Percentiles rank a stretch among this genome's conserved stretches.
These are phyloP conservation scores for Automeris io DNA, from an alignment of 2,888 invertebrate species.

Conservation along the genomic window DNA sequence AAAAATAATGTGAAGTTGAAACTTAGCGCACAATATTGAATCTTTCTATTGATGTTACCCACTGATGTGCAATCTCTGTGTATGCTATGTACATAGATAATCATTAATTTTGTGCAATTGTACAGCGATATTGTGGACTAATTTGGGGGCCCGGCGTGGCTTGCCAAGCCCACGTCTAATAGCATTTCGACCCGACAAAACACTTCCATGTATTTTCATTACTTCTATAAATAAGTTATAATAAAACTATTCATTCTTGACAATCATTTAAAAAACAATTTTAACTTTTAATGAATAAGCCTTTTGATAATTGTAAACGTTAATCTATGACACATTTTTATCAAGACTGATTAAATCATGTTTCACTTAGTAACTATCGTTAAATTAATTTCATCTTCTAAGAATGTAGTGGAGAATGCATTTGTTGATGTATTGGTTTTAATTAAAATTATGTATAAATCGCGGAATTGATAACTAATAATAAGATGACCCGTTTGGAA, in stretches of 20 bases:
- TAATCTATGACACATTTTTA: slow-evolving; percentile 1
- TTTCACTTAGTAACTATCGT: not conserved
- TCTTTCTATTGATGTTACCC: slow-evolving; percentile 67
- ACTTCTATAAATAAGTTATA: too few species aligned
- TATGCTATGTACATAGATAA: slow-evolving; percentile 63
- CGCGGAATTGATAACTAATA: too few species aligned
- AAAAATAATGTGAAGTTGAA: slow-evolving; percentile 69
- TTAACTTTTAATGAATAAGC: not conserved
- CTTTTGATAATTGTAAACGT: not conserved
- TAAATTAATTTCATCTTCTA: not conserved
- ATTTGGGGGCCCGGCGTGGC: slow-evolving; percentile 34
- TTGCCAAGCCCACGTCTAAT: slow-evolving; percentile 14
- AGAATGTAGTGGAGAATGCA: not conserved
- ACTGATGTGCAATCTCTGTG: slow-evolving; percentile 63
- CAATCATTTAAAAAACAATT: not conserved
- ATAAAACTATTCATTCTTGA: not conserved
- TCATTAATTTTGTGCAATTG: slow-evolving; percentile 60
- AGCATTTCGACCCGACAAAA: not conserved
- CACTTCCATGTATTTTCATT: not conserved
- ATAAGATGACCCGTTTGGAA: too few species aligned
- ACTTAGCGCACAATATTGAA: slow-evolving; percentile 75
- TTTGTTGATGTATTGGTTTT: too few species aligned
- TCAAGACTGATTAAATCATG: slow-evolving; percentile 2
- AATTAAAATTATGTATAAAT: too few species aligned
- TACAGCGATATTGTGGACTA: slow-evolving; percentile 53